Percentiles rank a stretch among this genome's conserved stretches.
Conservation (phyloP, 1,140 invertebrate genomes). For the Drosophila nigromelanica region DNA sequence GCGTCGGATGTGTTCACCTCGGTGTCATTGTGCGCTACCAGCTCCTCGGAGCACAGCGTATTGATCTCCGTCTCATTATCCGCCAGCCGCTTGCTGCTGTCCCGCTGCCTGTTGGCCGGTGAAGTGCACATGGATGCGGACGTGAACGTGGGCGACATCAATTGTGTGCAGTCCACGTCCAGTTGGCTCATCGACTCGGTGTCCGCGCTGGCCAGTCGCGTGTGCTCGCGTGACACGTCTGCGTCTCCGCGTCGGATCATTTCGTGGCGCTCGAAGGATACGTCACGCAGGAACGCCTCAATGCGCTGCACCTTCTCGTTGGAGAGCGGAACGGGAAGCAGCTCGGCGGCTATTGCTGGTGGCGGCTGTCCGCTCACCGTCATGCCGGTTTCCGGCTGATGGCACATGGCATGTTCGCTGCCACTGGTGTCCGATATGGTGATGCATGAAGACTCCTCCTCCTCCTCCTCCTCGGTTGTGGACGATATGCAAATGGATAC, state of each 20-base stretch:
- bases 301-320: slow-evolving; percentile 60
- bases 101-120: not conserved
- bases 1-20: slow-evolving; percentile 34
- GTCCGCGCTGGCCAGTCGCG: slow-evolving; percentile 62
- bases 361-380: slow-evolving; percentile 33
- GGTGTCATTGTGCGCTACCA: slow-evolving; percentile 53
- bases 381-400: slow-evolving; percentile 43
- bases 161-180: slow-evolving; percentile 38
- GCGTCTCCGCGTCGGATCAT: slow-evolving; percentile 8
- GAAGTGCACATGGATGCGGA: not conserved
- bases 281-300: slow-evolving; percentile 72
- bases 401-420: slow-evolving; percentile 31
- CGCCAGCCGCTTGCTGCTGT: slow-evolving; percentile 49
- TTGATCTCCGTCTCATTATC: slow-evolving; percentile 59
- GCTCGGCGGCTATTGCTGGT: not conserved
- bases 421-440: slow-evolving; percentile 68
- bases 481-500: slow-evolving; percentile 69
- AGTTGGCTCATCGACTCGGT: slow-evolving; percentile 71
- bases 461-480: slow-evolving; percentile 54
- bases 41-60: slow-evolving; percentile 28
- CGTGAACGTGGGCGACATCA: not conserved
- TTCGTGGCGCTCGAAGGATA: slow-evolving; percentile 53
- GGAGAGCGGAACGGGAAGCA: slow-evolving; percentile 25
- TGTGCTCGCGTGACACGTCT: slow-evolving; percentile 7
- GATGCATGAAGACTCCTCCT: slow-evolving; percentile 52